Evolutionary conservation across 2,888 invertebrate genomes (phyloP).

Genomic region (Microplitis manilae): DNA sequence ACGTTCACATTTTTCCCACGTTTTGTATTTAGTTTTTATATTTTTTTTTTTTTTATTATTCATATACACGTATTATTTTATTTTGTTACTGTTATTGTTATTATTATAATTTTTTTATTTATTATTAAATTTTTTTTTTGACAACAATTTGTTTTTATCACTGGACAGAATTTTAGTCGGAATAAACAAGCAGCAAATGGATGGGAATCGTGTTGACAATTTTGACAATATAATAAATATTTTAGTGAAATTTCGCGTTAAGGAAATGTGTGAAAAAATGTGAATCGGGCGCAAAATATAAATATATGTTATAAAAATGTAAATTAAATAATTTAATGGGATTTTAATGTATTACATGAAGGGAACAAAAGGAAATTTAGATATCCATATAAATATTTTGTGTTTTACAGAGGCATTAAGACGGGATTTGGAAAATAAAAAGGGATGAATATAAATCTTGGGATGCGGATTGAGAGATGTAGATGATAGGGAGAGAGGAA

Average conservation of each 20-base stretch:
- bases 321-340: background rate
- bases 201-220: conserved; percentile 18
- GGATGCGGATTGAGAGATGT: background rate
- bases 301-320: background rate
- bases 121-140: conserved; percentile 3
- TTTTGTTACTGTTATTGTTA: background rate
- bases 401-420: conserved; percentile 9
- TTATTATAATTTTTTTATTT: conserved; percentile 1
- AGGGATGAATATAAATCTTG: conserved; percentile 37
- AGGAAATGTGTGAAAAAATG: background rate
- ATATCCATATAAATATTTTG: conserved; percentile 14
- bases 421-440: conserved; percentile 16
- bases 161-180: conserved; percentile 26
- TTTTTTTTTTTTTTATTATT: conserved; percentile 22
- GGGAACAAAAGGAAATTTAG: conserved; percentile 1
- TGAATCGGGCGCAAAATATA: background rate
- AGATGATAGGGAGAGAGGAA: background rate
- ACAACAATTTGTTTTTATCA: conserved; percentile 25
- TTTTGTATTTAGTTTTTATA: conserved; percentile 19
- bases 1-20: conserved; percentile 32
- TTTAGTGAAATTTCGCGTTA: background rate
- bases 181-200: conserved; percentile 31
- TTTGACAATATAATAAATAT: background rate
- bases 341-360: background rate
- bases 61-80: background rate